These are phyloP conservation scores for Hydropsyche betteni DNA, from an alignment of 2,888 invertebrate genomes.

Conservation along the genomic window DNA sequence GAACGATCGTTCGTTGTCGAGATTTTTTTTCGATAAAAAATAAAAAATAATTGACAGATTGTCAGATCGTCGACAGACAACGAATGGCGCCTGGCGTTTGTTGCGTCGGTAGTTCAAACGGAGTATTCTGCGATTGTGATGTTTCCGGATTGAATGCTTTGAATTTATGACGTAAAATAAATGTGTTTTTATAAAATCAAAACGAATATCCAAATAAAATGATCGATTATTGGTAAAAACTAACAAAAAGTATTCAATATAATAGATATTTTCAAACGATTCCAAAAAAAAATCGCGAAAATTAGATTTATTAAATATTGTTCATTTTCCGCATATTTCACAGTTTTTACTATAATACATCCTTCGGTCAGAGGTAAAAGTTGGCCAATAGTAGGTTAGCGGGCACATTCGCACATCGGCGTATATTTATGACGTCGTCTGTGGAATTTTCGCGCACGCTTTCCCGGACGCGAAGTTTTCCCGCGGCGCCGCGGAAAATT, in stretches of 20 bases:
- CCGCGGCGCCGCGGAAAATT: slow-evolving; percentile 9
- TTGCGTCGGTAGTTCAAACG: slow-evolving; percentile 11
- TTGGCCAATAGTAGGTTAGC: not conserved
- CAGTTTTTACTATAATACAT: no score
- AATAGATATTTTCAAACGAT: no score
- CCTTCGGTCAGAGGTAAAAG: no score
- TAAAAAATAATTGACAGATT: slow-evolving; percentile 48
- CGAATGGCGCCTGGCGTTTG: slow-evolving; percentile 40
- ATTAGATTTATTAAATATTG: no score
- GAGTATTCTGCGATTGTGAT: not conserved
- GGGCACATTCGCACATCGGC: not conserved
- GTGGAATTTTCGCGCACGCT: slow-evolving; percentile 4
- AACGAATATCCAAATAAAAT: no score
- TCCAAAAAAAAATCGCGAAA: no score
- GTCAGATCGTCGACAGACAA: slow-evolving; percentile 43
- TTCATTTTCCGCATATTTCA: no score
- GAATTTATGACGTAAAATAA: no score
- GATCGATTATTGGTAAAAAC: no score
- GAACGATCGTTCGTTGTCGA: not conserved
- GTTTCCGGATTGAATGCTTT: not conserved
- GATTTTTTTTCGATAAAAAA: slow-evolving; percentile 3
- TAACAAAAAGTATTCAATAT: no score
- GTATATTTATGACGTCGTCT: slow-evolving; percentile 13
- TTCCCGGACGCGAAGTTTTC: slow-evolving; percentile 8
- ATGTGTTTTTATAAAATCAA: no score